Percentiles rank a stretch among this genome's conserved stretches.
Conservation (phyloP, 2,797 vertebrate genomes). For the Microcaecilia unicolor region DNA sequence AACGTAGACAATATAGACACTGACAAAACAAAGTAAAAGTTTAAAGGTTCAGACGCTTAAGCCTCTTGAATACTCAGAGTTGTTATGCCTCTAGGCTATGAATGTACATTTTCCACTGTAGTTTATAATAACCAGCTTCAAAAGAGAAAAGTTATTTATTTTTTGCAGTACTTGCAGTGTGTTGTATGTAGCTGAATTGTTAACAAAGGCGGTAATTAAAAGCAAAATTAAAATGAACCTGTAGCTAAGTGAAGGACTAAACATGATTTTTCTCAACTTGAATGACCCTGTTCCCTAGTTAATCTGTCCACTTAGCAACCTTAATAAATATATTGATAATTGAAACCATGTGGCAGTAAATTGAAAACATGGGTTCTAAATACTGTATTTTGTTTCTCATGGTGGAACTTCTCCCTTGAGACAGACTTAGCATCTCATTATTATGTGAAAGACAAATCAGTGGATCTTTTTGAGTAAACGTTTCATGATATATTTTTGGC, state of each 20-base stretch:
- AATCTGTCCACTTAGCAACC: constrained; percentile 68
- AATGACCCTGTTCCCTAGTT: constrained; percentile 58
- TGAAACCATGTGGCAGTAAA: constrained; percentile 83
- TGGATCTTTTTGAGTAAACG: constrained; percentile 60
- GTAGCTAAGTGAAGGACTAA: constrained; percentile 45
- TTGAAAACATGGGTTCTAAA: constrained; percentile 80
- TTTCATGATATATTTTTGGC: constrained; percentile 39
- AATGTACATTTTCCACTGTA: constrained; percentile 27
- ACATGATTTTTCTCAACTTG: constrained; percentile 55
- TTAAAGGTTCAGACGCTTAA: constrained; percentile 2
- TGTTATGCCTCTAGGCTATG: constrained; percentile 8
- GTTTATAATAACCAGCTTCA: constrained; percentile 19
- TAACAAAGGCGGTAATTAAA: constrained; percentile 31
- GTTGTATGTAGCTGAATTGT: no score
- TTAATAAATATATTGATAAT: constrained; percentile 86
- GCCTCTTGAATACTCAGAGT: background rate
- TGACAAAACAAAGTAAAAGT: no score
- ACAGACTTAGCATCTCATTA: constrained; percentile 54
- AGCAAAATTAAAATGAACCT: constrained; percentile 55
- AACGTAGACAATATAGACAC: no score
- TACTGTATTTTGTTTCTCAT: constrained; percentile 77
- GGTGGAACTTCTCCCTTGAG: constrained; percentile 79
- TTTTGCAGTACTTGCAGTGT: constrained; percentile 29
- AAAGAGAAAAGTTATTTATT: constrained; percentile 31
- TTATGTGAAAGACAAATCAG: constrained; percentile 60